Conservation (phyloP, 1,140 invertebrate species). For the Aphidius ervi region DNA sequence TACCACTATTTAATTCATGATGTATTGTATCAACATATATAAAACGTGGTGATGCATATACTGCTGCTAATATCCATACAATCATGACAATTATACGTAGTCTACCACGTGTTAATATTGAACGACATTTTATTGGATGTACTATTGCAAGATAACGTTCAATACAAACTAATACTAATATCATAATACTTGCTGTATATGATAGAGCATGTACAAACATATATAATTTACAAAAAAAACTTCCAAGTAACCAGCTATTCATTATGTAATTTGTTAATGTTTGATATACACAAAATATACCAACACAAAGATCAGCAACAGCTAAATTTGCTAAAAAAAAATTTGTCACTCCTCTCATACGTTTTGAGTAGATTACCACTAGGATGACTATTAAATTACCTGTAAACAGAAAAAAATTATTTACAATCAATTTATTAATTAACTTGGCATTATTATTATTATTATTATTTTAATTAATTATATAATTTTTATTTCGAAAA, state of each 20-base stretch:
- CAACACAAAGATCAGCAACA: slow-evolving; percentile 78
- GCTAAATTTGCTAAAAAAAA: slow-evolving; percentile 82
- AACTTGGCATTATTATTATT: no score
- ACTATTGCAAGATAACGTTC: slow-evolving; percentile 79
- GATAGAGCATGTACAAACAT: slow-evolving; percentile 76
- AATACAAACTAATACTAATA: slow-evolving; percentile 76
- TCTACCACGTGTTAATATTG: slow-evolving; percentile 66
- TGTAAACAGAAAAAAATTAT: slow-evolving; percentile 54
- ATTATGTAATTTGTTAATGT: slow-evolving; percentile 75
- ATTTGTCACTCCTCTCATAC: slow-evolving; percentile 76
- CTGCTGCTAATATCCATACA: slow-evolving; percentile 72
- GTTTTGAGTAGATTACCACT: slow-evolving; percentile 71
- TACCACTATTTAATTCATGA: slow-evolving; percentile 56
- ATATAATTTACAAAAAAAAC: slow-evolving; percentile 79
- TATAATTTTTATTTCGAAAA: no score
- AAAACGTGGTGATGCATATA: slow-evolving; percentile 73
- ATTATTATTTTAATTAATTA: no score
- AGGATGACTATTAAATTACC: slow-evolving; percentile 79
- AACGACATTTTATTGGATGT: slow-evolving; percentile 75
- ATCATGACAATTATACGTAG: slow-evolving; percentile 67
- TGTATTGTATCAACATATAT: slow-evolving; percentile 68
- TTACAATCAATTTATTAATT: no score
- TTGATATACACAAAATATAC: slow-evolving; percentile 81
- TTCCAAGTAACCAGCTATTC: slow-evolving; percentile 72
- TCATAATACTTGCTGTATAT: slow-evolving; percentile 78